Percentiles rank a stretch among this genome's conserved stretches.
Evolutionary conservation across 2,113 vertebrate genomes (phyloP).

Genomic region (Brevimyrus niger): DNA sequence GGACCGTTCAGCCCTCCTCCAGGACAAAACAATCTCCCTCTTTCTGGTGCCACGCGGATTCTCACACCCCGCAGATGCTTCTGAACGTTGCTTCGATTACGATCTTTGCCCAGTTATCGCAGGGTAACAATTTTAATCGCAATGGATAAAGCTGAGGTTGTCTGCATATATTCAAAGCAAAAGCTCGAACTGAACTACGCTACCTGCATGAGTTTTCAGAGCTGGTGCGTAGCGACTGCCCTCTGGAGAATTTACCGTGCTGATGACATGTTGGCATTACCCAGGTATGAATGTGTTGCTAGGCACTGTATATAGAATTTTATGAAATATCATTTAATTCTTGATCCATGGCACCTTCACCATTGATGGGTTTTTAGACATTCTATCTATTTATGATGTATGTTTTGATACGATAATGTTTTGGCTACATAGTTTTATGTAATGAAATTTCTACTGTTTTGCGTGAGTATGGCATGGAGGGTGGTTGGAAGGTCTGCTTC

Average conservation of each 20-base stretch:
- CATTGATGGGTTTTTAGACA: background rate
- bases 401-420: background rate
- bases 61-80: background rate
- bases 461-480: background rate
- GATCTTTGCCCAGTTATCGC: background rate
- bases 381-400: background rate
- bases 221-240: background rate
- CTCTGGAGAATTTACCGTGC: background rate
- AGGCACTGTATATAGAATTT: background rate
- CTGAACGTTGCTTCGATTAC: background rate
- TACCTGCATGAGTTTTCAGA: background rate
- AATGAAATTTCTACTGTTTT: background rate
- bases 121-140: background rate
- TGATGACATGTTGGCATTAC: background rate
- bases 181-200: background rate
- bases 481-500: background rate
- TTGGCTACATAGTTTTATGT: background rate
- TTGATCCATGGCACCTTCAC: background rate
- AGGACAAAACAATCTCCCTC: background rate
- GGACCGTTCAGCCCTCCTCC: background rate
- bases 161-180: background rate
- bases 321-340: background rate
- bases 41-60: background rate
- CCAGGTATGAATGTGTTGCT: background rate
- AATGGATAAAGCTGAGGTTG: background rate